phyloP scores from a whole-genome alignment of 2,113 vertebrate species.

The Leucopternis melanops region DNA sequence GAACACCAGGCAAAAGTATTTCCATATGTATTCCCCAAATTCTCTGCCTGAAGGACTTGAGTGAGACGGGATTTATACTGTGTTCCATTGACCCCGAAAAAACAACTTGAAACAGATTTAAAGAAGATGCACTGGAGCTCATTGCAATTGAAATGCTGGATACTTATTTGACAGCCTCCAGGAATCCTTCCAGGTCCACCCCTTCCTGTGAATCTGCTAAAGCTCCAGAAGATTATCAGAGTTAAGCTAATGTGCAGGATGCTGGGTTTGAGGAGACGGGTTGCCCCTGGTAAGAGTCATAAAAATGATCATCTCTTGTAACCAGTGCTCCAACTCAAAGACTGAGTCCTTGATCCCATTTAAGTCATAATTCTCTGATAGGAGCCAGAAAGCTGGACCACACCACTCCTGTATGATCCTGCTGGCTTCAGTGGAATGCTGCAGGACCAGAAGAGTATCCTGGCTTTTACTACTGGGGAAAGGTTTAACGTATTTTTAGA shows the following conservation, averaged over 20 bases:
- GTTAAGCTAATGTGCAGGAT: not conserved
- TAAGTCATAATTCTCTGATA: not conserved
- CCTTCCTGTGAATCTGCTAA: conserved; percentile 41
- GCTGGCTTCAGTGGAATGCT: not conserved
- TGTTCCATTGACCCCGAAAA: conserved; percentile 37
- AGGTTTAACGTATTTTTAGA: not conserved
- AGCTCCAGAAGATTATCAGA: conserved; percentile 45
- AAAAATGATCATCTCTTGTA: conserved; percentile 9
- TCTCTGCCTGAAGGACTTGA: conserved; percentile 45
- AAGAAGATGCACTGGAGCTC: conserved; percentile 42
- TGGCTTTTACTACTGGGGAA: not conserved
- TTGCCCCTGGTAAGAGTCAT: not conserved
- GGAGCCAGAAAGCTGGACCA: conserved; percentile 44
- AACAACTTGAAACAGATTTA: conserved; percentile 49
- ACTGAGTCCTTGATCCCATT: conserved; percentile 36
- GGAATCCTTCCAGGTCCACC: conserved; percentile 35
- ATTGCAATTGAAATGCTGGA: conserved; percentile 4
- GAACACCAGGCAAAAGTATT: conserved; percentile 48
- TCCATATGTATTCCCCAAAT: conserved; percentile 60
- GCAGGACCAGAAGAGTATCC: not conserved
- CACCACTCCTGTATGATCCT: not conserved
- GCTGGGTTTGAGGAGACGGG: not conserved
- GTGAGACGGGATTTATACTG: conserved; percentile 37
- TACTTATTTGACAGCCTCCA: conserved; percentile 25
- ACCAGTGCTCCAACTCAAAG: not conserved